These are phyloP conservation scores for Stenchaetothrips biformis DNA, from an alignment of 2,888 invertebrate genomes.

Conservation along the genomic window DNA sequence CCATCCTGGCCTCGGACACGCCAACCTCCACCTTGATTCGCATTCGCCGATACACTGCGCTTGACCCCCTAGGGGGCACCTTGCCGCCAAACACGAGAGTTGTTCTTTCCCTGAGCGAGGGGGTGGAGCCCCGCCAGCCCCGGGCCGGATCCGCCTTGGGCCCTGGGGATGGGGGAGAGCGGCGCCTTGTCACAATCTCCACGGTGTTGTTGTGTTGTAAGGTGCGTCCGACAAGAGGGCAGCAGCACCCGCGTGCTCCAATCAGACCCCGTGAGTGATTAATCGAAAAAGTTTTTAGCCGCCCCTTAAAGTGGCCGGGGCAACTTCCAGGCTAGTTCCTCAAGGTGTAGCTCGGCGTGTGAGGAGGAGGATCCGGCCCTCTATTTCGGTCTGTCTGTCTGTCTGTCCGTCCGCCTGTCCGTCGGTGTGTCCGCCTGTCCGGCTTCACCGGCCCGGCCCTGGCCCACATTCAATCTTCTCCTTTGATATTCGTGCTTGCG, in stretches of 20 bases:
- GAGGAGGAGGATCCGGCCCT: too few species aligned
- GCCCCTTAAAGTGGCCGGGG: too few species aligned
- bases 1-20: too few species aligned
- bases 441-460: neutral
- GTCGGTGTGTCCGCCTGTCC: neutral
- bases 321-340: too few species aligned
- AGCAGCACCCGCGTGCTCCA: neutral
- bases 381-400: neutral
- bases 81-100: slow-evolving; percentile 5
- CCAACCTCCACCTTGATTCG: too few species aligned
- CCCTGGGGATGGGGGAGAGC: neutral
- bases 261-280: neutral
- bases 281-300: too few species aligned
- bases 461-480: neutral
- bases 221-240: neutral
- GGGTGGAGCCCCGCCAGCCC: neutral
- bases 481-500: neutral
- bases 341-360: too few species aligned
- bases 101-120: neutral
- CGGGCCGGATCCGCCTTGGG: neutral
- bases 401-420: neutral
- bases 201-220: neutral
- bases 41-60: neutral
- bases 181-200: neutral
- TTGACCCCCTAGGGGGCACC: slow-evolving; percentile 9